Conservation (phyloP, 2,888 invertebrate genomes). For the Limenitis camilla region DNA sequence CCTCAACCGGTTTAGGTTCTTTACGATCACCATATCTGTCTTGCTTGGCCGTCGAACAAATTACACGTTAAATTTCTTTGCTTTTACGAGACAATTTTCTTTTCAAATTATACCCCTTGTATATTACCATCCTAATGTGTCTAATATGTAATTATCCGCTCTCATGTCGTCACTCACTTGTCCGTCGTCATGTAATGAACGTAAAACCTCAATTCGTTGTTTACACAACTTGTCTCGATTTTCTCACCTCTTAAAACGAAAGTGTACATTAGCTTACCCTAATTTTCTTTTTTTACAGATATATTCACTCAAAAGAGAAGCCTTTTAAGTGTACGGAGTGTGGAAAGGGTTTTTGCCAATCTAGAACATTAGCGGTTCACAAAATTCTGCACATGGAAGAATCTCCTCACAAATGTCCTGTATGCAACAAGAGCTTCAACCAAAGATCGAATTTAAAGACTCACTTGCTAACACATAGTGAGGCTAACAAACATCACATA, state of each 20-base stretch:
- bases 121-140: conserved; percentile 41
- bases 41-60: conserved; percentile 69
- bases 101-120: conserved; percentile 48
- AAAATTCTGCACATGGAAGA: conserved; percentile 95
- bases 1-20: conserved; percentile 65
- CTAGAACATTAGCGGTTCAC: conserved; percentile 95
- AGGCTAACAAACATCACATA: conserved; percentile 70
- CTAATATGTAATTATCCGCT: too few species aligned
- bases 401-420: conserved; percentile 93
- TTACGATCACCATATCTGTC: conserved; percentile 73
- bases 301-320: conserved; percentile 98
- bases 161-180: too few species aligned
- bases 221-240: conserved; percentile 35
- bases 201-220: conserved; percentile 40
- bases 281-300: conserved; percentile 76
- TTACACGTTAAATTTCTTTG: conserved; percentile 72
- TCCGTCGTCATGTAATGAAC: too few species aligned
- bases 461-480: conserved; percentile 90
- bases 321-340: conserved; percentile 98
- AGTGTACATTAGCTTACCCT: conserved; percentile 25
- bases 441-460: conserved; percentile 94
- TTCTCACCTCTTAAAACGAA: conserved; percentile 38
- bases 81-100: conserved; percentile 67
- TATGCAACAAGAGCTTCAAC: conserved; percentile 92
- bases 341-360: conserved; percentile 98